A percentile compares a stretch with the other conserved stretches of the same genome.
Evolutionary conservation across 2,797 vertebrate species (phyloP).

Genomic region (Helostoma temminkii): DNA sequence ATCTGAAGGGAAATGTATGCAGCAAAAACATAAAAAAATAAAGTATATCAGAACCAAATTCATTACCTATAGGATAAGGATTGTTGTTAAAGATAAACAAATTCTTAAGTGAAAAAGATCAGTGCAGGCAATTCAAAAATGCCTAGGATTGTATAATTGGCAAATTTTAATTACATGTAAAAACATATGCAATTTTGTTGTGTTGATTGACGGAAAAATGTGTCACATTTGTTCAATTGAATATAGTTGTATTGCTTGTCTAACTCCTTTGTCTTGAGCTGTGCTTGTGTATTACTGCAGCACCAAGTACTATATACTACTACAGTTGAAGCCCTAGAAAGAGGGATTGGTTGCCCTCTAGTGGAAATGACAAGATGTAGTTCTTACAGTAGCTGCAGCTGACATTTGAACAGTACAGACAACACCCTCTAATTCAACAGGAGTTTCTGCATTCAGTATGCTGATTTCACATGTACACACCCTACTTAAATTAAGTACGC

Average conservation of each 20-base stretch:
- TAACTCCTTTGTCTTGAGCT: conserved; percentile 43
- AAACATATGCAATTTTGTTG: neutral
- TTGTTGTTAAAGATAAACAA: neutral
- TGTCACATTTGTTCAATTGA: conserved; percentile 14
- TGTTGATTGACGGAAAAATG: neutral
- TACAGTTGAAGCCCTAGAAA: neutral
- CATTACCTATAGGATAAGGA: neutral
- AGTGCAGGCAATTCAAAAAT: conserved; percentile 24
- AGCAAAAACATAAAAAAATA: conserved; percentile 23
- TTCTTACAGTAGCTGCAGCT: neutral
- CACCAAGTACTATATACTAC: conserved; percentile 6
- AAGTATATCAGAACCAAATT: conserved; percentile 22
- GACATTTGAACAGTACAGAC: conserved; percentile 8
- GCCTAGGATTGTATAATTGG: neutral
- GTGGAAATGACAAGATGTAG: conserved; percentile 32
- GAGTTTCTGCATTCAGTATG: neutral
- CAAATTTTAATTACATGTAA: conserved; percentile 18
- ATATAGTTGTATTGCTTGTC: conserved; percentile 43
- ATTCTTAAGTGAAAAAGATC: conserved; percentile 30
- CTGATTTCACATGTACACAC: conserved; percentile 3
- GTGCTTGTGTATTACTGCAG: conserved; percentile 66
- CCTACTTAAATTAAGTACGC: neutral
- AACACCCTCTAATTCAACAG: conserved; percentile 30
- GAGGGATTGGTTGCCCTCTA: conserved; percentile 68
- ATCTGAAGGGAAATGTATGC: conserved; percentile 3